phyloP scores from a whole-genome alignment of 2,888 invertebrate genomes.

The Crossocerus cetratus region DNA sequence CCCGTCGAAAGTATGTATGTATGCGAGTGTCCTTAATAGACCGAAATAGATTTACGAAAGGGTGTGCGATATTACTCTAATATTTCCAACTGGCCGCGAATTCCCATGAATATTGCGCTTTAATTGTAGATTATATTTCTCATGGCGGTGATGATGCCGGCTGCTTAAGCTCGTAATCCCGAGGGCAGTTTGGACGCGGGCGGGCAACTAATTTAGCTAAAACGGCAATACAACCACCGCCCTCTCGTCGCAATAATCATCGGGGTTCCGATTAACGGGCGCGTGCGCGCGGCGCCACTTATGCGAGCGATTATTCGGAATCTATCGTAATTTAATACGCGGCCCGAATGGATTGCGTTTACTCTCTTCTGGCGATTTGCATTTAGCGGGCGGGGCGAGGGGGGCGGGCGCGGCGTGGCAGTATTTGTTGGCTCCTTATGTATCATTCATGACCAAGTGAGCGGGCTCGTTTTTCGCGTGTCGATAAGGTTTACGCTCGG shows the following conservation, averaged over 20 bases:
- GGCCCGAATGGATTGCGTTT: constrained; percentile 14
- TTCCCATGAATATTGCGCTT: too few species aligned
- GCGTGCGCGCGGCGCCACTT: constrained; percentile 19
- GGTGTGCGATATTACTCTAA: too few species aligned
- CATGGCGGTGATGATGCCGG: constrained; percentile 6
- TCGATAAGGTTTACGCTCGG: neutral
- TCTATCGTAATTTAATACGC: constrained; percentile 16
- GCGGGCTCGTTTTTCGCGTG: neutral
- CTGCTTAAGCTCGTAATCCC: constrained; percentile 1
- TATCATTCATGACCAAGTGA: neutral
- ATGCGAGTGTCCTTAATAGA: too few species aligned
- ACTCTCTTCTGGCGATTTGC: neutral
- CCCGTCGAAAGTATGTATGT: too few species aligned
- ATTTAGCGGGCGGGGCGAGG: too few species aligned
- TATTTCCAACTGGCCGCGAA: too few species aligned
- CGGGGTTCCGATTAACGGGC: constrained; percentile 43
- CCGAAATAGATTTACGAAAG: too few species aligned
- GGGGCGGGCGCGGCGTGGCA: too few species aligned
- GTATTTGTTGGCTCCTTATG: constrained; percentile 1
- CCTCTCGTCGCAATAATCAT: constrained; percentile 44
- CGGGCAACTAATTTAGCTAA: constrained; percentile 49
- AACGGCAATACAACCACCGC: constrained; percentile 46
- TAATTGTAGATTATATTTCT: too few species aligned
- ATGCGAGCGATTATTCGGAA: constrained; percentile 22
- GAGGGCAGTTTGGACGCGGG: constrained; percentile 18